Evolutionary conservation across 2,888 invertebrate genomes (phyloP).

Genomic region (Cylloceria caligata): DNA sequence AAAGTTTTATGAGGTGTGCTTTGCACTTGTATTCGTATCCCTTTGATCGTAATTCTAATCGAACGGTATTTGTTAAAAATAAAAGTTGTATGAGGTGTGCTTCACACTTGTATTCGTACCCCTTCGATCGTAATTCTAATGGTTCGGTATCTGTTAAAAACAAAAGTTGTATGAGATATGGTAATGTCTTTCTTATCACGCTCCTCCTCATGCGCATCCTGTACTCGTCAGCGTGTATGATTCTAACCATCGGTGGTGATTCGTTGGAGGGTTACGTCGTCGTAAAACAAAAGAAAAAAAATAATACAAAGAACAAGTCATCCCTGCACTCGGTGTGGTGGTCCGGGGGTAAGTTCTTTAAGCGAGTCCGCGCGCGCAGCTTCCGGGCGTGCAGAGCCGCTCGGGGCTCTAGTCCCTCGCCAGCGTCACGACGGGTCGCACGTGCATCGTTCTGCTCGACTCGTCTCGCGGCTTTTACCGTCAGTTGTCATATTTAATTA

Average conservation of each 20-base stretch:
- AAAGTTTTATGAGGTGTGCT: neutral
- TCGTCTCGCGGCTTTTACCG: slow-evolving; percentile 18
- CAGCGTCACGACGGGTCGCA: slow-evolving; percentile 80
- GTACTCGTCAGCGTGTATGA: slow-evolving; percentile 3
- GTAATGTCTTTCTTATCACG: neutral
- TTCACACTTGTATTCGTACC: too few relatives aligned
- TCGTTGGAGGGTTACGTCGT: slow-evolving; percentile 18
- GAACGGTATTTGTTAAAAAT: neutral
- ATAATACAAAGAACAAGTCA: slow-evolving; percentile 76
- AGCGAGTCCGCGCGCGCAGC: slow-evolving; percentile 80
- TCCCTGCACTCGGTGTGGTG: slow-evolving; percentile 71
- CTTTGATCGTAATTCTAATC: too few relatives aligned
- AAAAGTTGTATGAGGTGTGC: neutral
- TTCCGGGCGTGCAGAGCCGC: slow-evolving; percentile 80
- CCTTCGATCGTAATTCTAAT: neutral
- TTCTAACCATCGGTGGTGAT: slow-evolving; percentile 41
- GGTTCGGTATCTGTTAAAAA: neutral
- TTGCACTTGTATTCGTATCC: too few relatives aligned
- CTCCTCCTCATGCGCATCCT: neutral
- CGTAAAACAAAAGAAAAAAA: slow-evolving; percentile 45
- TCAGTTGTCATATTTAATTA: neutral
- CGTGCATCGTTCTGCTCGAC: slow-evolving; percentile 64
- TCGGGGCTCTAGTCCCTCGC: slow-evolving; percentile 82
- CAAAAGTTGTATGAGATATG: neutral
- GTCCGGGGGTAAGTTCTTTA: slow-evolving; percentile 71